Percentiles rank a stretch among this genome's conserved stretches.
These are phyloP conservation scores for Petrocephalus schoutedeni DNA, from an alignment of 2,797 vertebrate species.

Conservation along the genomic window DNA sequence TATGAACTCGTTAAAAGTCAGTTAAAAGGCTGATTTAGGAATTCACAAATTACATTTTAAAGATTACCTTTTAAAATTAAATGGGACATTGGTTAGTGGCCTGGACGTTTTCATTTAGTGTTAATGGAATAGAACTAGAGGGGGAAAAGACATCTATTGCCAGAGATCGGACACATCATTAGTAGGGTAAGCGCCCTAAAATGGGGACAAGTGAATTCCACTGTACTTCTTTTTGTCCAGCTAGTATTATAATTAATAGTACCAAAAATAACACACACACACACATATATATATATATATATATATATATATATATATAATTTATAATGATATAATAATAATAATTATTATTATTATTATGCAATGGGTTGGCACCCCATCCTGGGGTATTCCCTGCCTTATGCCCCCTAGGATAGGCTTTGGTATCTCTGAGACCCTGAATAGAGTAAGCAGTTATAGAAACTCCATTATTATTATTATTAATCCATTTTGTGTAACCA, in stretches of 20 bases:
- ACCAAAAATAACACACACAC: not conserved
- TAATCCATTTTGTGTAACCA: not conserved
- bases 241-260: not conserved
- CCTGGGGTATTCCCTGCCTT: not conserved
- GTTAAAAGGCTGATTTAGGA: constrained; percentile 12
- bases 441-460: not conserved
- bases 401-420: not conserved
- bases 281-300: too few relatives aligned
- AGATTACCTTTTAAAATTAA: constrained; percentile 7
- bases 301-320: too few relatives aligned
- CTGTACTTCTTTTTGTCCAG: not conserved
- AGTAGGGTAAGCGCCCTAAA: not conserved
- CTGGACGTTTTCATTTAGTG: not conserved
- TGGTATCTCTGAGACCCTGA: not conserved
- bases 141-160: not conserved
- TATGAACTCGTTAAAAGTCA: constrained; percentile 12
- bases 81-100: not conserved
- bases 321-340: not conserved
- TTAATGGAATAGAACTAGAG: not conserved
- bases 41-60: constrained; percentile 7
- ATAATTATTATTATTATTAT: not conserved
- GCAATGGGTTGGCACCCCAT: not conserved
- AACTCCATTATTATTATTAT: not conserved
- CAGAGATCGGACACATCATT: not conserved
- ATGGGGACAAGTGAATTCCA: not conserved